Percentiles rank a stretch among this genome's conserved stretches.
Evolutionary conservation across 2,113 vertebrate species (phyloP).

Genomic region (Melierax canorus): DNA sequence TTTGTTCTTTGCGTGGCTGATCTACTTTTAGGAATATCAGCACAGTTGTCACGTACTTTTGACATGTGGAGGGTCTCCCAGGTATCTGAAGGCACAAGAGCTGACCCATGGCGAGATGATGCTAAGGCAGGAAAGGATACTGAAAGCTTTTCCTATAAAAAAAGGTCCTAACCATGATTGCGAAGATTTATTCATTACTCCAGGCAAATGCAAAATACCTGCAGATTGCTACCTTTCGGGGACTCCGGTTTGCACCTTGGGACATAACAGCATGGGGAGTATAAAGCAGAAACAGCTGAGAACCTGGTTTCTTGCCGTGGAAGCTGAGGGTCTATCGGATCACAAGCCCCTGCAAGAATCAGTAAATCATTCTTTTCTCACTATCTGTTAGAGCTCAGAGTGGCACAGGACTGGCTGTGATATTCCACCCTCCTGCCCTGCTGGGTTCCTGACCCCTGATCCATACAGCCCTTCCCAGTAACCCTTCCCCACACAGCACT

Average conservation of each 20-base stretch:
- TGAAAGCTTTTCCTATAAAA: background rate
- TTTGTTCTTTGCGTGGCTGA: background rate
- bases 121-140: background rate
- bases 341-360: background rate
- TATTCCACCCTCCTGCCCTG: background rate
- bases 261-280: background rate
- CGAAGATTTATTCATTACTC: background rate
- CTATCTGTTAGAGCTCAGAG: background rate
- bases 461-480: background rate
- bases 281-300: background rate
- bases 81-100: background rate
- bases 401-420: background rate
- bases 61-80: background rate
- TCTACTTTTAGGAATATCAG: background rate
- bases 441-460: background rate
- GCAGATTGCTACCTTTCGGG: background rate
- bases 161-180: fast-evolving
- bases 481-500: background rate
- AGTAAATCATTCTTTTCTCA: background rate
- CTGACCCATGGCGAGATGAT: background rate
- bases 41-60: background rate
- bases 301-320: background rate
- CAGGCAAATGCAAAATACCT: background rate
- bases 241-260: background rate
- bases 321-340: background rate